Percentiles rank a stretch among this genome's conserved stretches.
Evolutionary conservation across 2,888 invertebrate genomes (phyloP).

Genomic region (Hemithea aestivaria): DNA sequence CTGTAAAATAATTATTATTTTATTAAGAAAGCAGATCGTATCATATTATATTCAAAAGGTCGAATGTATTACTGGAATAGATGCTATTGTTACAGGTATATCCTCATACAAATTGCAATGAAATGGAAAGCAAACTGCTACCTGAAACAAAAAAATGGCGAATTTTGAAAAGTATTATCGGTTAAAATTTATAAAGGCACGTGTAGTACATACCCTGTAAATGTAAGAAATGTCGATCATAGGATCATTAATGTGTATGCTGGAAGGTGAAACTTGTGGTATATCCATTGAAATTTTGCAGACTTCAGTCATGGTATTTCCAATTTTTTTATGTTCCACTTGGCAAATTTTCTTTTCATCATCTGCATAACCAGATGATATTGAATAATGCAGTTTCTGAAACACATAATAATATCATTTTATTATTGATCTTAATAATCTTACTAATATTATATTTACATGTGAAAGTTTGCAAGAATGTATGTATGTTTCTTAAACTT

Average conservation of each 20-base stretch:
- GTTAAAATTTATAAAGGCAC: neutral
- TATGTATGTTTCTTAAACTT: too few species aligned
- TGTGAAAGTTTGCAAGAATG: too few species aligned
- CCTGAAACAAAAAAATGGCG: constrained; percentile 36
- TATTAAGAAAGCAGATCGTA: too few species aligned
- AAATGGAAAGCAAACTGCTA: constrained; percentile 44
- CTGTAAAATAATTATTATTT: too few species aligned
- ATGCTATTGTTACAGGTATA: constrained; percentile 48
- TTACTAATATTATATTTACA: too few species aligned
- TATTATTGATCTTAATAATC: too few species aligned
- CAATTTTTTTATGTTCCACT: constrained; percentile 40
- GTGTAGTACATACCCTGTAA: constrained; percentile 44
- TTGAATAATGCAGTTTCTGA: constrained; percentile 55
- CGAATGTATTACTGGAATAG: constrained; percentile 51
- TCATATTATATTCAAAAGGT: constrained; percentile 28
- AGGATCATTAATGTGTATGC: constrained; percentile 43
- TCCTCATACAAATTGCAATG: constrained; percentile 46
- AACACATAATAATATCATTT: constrained; percentile 23
- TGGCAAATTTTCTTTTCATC: constrained; percentile 49
- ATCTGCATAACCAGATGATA: constrained; percentile 50
- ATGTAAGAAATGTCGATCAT: constrained; percentile 59
- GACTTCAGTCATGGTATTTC: constrained; percentile 41
- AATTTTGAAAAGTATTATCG: too few species aligned
- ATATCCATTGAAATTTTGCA: constrained; percentile 53
- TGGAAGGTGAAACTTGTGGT: constrained; percentile 55